These are phyloP conservation scores for Catharus minimus DNA, from an alignment of 2,113 vertebrate species.

Conservation along the genomic window DNA sequence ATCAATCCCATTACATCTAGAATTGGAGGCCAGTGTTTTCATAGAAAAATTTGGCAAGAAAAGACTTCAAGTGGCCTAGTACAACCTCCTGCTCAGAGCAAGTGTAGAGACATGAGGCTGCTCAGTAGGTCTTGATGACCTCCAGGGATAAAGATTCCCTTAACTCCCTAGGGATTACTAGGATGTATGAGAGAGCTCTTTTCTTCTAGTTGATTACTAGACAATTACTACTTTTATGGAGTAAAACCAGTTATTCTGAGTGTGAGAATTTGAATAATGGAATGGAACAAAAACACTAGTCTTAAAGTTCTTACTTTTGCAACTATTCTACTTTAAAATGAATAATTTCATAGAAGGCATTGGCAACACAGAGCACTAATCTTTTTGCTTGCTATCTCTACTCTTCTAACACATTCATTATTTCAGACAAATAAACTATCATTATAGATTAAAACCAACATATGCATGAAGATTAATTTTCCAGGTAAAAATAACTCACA, in stretches of 20 bases:
- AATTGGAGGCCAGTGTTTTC: background rate
- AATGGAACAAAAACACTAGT: fast-evolving
- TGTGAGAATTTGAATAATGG: background rate
- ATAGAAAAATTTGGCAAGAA: background rate
- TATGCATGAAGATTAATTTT: background rate
- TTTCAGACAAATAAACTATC: background rate
- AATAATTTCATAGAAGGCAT: background rate
- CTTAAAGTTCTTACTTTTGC: background rate
- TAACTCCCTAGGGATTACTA: background rate
- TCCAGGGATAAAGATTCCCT: background rate
- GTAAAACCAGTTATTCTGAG: background rate
- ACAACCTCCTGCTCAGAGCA: background rate
- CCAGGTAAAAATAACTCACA: background rate
- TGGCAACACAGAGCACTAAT: background rate
- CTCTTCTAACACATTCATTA: background rate
- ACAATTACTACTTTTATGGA: too few species aligned
- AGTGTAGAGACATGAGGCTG: background rate
- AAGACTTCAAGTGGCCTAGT: background rate
- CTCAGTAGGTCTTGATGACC: background rate
- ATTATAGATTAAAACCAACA: background rate
- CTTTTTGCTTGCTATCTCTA: background rate
- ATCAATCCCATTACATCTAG: background rate
- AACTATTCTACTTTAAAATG: background rate
- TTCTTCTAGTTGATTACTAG: background rate
- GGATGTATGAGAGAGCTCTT: background rate